Evolutionary conservation across 2,113 vertebrate genomes (phyloP).

Genomic region (Sapajus apella): DNA sequence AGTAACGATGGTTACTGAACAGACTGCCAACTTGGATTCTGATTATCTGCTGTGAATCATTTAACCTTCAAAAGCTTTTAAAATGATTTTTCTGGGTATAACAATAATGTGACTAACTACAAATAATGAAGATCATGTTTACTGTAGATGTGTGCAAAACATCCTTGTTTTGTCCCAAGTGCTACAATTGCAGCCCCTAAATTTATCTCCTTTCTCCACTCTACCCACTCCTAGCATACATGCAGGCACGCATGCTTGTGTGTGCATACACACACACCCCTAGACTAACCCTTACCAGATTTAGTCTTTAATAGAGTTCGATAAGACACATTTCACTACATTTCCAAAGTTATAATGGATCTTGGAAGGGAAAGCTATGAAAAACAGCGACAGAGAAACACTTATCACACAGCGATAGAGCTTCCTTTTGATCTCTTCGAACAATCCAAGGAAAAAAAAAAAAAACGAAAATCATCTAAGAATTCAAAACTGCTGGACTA

Average conservation of each 20-base stretch:
- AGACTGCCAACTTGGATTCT: not conserved
- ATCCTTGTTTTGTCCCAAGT: not conserved
- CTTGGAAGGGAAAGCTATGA: not conserved
- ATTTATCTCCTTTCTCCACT: not conserved
- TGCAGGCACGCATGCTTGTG: too few relatives aligned
- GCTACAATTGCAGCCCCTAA: not conserved
- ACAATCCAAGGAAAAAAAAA: not conserved
- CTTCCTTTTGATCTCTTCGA: not conserved
- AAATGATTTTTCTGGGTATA: not conserved
- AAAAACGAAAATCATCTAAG: not conserved
- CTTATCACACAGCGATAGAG: not conserved
- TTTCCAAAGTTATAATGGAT: not conserved
- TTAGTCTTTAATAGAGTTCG: not conserved
- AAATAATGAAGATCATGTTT: not conserved
- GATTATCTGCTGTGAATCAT: not conserved
- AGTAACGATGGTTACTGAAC: not conserved
- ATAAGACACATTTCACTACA: not conserved
- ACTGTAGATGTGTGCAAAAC: not conserved
- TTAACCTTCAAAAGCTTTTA: not conserved
- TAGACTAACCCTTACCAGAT: not conserved
- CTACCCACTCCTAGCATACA: not conserved
- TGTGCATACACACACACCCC: not conserved
- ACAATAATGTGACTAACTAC: not conserved
- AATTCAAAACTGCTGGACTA: not conserved
- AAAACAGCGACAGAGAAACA: not conserved